Evolutionary conservation across 1,140 invertebrate species (phyloP).

Genomic region (Brachystomella parvula): DNA sequence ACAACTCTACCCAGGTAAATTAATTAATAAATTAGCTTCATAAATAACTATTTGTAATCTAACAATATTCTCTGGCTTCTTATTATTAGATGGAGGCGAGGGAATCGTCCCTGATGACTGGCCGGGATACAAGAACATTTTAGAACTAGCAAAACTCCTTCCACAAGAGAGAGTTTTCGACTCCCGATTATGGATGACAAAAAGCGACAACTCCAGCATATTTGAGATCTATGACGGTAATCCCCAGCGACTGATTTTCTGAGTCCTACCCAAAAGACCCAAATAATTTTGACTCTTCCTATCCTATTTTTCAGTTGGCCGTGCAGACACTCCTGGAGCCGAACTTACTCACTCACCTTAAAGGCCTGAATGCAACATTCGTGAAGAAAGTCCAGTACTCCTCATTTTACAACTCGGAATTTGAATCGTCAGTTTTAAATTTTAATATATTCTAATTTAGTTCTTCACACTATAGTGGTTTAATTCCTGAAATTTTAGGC

Average conservation of each 20-base stretch:
- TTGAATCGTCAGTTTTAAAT: background rate
- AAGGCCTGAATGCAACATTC: slow-evolving; percentile 3
- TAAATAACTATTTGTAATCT: background rate
- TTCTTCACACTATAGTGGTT: too few species aligned
- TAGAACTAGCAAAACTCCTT: background rate
- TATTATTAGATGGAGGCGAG: background rate
- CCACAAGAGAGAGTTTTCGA: slow-evolving; percentile 9
- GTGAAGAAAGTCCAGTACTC: slow-evolving; percentile 17
- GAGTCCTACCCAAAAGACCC: background rate
- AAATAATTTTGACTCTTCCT: background rate
- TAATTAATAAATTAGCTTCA: background rate
- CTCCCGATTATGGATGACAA: slow-evolving; percentile 8
- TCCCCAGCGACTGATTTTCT: background rate
- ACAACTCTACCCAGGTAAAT: background rate
- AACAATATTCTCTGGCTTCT: background rate
- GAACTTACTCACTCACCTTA: slow-evolving; percentile 1
- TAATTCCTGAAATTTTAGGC: background rate
- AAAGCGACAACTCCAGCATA: slow-evolving; percentile 2
- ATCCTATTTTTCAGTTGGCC: background rate
- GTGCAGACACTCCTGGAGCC: background rate
- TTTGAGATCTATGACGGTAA: background rate
- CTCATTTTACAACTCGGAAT: slow-evolving; percentile 1
- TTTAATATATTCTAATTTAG: too few species aligned
- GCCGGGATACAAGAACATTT: slow-evolving; percentile 3
- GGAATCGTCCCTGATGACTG: background rate